phyloP scores from a whole-genome alignment of 2,888 invertebrate genomes.

The Sylvicola cinctus region DNA sequence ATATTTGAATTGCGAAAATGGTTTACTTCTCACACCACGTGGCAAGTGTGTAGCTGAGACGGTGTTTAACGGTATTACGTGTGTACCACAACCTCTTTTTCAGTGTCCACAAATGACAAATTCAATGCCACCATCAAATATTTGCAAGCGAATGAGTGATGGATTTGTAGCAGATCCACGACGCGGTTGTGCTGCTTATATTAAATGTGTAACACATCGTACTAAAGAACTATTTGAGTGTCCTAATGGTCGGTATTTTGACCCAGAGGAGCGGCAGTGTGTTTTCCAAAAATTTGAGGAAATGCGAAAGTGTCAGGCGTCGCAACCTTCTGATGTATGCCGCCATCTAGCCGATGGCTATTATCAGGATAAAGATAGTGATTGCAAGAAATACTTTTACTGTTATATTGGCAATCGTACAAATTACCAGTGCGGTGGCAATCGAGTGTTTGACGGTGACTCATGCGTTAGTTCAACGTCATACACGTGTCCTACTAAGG shows the following conservation, averaged over 20 bases:
- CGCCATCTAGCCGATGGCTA: slow-evolving; percentile 13
- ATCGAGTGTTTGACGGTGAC: slow-evolving; percentile 34
- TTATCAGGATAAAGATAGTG: slow-evolving; percentile 28
- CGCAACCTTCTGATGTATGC: slow-evolving; percentile 13
- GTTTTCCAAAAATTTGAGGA: slow-evolving; percentile 12
- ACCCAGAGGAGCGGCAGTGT: slow-evolving; percentile 13
- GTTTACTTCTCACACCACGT: slow-evolving; percentile 11
- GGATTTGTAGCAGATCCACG: slow-evolving; percentile 24
- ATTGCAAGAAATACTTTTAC: slow-evolving; percentile 32
- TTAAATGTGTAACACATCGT: slow-evolving; percentile 15
- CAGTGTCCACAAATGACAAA: slow-evolving; percentile 10
- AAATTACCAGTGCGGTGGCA: slow-evolving; percentile 26
- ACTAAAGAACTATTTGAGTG: slow-evolving; percentile 14
- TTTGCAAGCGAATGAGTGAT: slow-evolving; percentile 29
- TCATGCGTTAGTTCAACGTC: slow-evolving; percentile 28
- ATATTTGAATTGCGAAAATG: slow-evolving; percentile 17
- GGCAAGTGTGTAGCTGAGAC: slow-evolving; percentile 15
- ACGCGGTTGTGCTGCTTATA: slow-evolving; percentile 17
- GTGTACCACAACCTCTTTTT: slow-evolving; percentile 15
- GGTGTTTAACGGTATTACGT: slow-evolving; percentile 17
- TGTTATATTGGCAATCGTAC: slow-evolving; percentile 33
- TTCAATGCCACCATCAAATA: slow-evolving; percentile 8
- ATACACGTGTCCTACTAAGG: slow-evolving; percentile 28
- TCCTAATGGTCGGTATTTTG: slow-evolving; percentile 16
- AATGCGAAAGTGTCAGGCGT: slow-evolving; percentile 10